Evolutionary conservation across 2,797 vertebrate genomes (phyloP).

Genomic region (Ctenopoma multispine): DNA sequence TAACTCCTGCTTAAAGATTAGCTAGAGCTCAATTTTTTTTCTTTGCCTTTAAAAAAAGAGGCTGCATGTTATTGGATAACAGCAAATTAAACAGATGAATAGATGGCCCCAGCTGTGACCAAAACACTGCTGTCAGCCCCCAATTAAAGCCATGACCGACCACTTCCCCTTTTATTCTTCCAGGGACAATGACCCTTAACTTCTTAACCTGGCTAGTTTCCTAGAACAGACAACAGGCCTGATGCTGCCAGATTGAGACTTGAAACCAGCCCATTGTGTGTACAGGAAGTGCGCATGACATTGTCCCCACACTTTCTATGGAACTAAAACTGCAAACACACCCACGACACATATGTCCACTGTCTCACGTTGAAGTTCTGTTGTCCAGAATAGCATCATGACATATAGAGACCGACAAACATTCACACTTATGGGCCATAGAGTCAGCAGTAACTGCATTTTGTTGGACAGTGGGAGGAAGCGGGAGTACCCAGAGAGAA

Average conservation of each 20-base stretch:
- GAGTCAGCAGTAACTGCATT: no score
- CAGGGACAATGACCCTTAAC: constrained; percentile 64
- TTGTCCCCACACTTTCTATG: constrained; percentile 26
- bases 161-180: constrained; percentile 59
- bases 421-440: no score
- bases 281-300: constrained; percentile 65
- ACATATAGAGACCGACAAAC: no score
- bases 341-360: no score
- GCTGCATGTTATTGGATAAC: constrained; percentile 21
- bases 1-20: background rate
- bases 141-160: constrained; percentile 39
- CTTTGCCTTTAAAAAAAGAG: background rate
- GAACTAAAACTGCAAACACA: constrained; percentile 6
- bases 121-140: constrained; percentile 27
- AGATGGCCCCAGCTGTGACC: constrained; percentile 53
- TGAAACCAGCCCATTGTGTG: constrained; percentile 64
- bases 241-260: constrained; percentile 49
- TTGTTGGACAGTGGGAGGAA: no score
- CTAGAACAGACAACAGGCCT: constrained; percentile 59
- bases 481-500: no score
- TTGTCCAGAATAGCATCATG: no score
- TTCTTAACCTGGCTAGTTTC: constrained; percentile 57
- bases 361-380: no score
- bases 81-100: constrained; percentile 26
- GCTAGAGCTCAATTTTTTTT: background rate